phyloP scores from a whole-genome alignment of 2,113 vertebrate species.

The Micronycteris hirsuta region DNA sequence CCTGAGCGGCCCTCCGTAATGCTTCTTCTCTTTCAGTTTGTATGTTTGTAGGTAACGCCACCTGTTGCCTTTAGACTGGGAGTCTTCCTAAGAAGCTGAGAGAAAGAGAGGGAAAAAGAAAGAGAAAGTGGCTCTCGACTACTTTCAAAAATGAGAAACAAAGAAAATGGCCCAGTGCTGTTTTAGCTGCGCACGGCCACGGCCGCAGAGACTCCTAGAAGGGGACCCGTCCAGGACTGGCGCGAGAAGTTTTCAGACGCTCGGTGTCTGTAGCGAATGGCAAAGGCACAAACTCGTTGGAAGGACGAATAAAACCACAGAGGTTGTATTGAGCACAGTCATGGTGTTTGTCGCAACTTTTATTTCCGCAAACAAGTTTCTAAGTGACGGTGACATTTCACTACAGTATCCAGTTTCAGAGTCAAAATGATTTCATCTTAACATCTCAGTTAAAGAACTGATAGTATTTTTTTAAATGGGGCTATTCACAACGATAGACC shows the following conservation, averaged over 20 bases:
- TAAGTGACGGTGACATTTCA: background rate
- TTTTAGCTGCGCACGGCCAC: conserved; percentile 76
- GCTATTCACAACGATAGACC: conserved; percentile 3
- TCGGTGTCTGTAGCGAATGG: conserved; percentile 63
- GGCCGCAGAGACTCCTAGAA: conserved; percentile 80
- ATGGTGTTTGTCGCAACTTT: conserved; percentile 55
- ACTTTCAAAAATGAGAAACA: conserved; percentile 80
- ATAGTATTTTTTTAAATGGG: background rate
- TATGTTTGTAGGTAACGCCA: conserved; percentile 87
- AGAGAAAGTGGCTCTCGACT: conserved; percentile 80
- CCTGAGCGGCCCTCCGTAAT: conserved; percentile 76
- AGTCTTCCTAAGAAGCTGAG: conserved; percentile 83
- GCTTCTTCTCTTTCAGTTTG: conserved; percentile 88
- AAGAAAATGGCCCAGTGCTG: conserved; percentile 75
- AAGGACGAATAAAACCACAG: conserved; percentile 69
- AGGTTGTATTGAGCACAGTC: conserved; percentile 42
- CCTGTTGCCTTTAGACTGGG: conserved; percentile 81
- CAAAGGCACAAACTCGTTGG: conserved; percentile 42
- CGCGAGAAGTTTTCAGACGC: conserved; percentile 36
- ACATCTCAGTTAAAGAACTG: background rate
- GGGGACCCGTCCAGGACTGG: conserved; percentile 77
- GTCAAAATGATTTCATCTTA: conserved; percentile 9
- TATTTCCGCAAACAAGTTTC: conserved; percentile 36
- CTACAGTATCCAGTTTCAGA: background rate
- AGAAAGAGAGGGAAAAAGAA: conserved; percentile 77